Conservation (phyloP, 2,797 vertebrate species). For the Macrochelys suwanniensis region DNA sequence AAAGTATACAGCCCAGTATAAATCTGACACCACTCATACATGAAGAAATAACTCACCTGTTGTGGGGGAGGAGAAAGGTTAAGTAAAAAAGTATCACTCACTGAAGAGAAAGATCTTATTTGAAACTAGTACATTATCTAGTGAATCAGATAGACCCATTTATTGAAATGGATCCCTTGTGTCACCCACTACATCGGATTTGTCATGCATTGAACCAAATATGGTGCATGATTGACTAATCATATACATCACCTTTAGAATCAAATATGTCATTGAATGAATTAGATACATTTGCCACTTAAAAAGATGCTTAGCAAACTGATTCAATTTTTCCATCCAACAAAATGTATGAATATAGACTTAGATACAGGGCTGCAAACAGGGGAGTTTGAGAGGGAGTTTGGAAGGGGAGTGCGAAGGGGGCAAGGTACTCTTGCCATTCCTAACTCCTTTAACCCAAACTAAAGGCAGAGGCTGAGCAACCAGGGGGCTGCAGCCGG, state of each 20-base stretch:
- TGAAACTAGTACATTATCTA: not conserved
- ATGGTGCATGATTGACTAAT: not conserved
- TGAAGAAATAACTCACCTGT: not conserved
- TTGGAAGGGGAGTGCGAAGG: too few species aligned
- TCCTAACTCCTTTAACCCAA: too few species aligned
- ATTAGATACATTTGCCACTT: not conserved
- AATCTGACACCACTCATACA: not conserved
- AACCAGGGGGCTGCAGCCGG: too few species aligned
- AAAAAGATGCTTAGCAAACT: not conserved
- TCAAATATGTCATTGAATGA: conserved; percentile 32
- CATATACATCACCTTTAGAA: conserved; percentile 37
- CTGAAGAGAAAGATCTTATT: conserved; percentile 23
- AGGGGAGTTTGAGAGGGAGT: too few species aligned
- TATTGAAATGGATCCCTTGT: not conserved
- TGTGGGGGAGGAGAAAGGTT: not conserved
- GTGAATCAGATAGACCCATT: not conserved
- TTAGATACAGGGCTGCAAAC: too few species aligned
- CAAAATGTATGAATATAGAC: not conserved
- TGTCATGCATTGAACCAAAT: conserved; percentile 36
- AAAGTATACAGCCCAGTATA: not conserved
- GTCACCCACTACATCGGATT: conserved; percentile 35
- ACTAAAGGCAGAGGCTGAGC: too few species aligned
- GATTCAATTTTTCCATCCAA: not conserved
- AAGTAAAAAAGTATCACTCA: not conserved
- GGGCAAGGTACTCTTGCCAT: too few species aligned